Evolutionary conservation across 2,888 invertebrate species (phyloP).

Genomic region (Nebria salina): DNA sequence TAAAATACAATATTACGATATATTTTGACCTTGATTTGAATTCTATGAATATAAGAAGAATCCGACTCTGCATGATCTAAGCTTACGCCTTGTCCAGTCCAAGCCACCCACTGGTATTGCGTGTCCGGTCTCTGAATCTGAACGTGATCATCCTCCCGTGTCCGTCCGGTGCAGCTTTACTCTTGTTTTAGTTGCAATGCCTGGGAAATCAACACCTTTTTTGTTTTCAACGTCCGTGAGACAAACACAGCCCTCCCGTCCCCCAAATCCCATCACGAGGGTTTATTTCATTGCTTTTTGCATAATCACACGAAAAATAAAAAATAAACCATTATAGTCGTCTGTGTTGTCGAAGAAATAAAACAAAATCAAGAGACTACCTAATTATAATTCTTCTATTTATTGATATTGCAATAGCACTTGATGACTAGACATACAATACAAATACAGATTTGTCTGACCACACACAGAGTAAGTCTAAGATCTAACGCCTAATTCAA

Average conservation of each 20-base stretch:
- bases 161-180: not conserved
- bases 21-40: too few species aligned
- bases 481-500: not conserved
- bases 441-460: too few species aligned
- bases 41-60: too few species aligned
- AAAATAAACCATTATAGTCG: not conserved
- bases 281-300: not conserved
- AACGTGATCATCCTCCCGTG: slow-evolving; percentile 17
- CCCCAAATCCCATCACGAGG: not conserved
- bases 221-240: not conserved
- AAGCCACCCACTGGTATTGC: not conserved
- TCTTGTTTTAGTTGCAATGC: slow-evolving; percentile 5
- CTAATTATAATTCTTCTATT: too few species aligned
- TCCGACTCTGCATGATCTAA: not conserved
- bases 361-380: too few species aligned
- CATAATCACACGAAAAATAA: not conserved
- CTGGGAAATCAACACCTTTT: slow-evolving; percentile 18
- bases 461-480: too few species aligned
- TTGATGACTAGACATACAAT: too few species aligned
- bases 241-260: not conserved
- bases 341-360: not conserved
- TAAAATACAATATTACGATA: too few species aligned
- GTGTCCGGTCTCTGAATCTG: slow-evolving; percentile 8
- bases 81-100: not conserved
- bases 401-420: too few species aligned